phyloP scores from a whole-genome alignment of 2,113 vertebrate species.

The Atractosteus spatula region DNA sequence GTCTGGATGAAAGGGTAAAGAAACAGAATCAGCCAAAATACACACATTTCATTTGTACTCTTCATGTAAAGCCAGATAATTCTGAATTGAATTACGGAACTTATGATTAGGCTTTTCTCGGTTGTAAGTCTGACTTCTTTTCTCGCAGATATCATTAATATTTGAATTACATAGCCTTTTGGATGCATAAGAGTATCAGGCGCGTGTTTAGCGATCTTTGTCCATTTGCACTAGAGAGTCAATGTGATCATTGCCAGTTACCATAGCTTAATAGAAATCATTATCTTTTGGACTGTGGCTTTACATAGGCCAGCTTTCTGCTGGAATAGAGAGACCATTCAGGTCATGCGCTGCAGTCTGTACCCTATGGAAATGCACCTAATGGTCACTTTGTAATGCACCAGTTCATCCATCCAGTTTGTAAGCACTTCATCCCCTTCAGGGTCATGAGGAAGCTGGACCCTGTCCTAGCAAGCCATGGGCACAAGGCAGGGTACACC shows the following conservation, averaged over 20 bases:
- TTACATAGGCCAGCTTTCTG: too few relatives aligned
- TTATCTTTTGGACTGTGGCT: too few relatives aligned
- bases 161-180: conserved; percentile 26
- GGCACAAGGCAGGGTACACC: too few relatives aligned
- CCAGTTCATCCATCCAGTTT: too few relatives aligned
- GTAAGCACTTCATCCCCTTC: too few relatives aligned
- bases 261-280: too few relatives aligned
- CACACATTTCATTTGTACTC: conserved; percentile 14
- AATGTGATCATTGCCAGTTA: not conserved
- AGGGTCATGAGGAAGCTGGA: too few relatives aligned
- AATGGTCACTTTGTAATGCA: too few relatives aligned
- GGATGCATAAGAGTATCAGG: conserved; percentile 19
- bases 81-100: conserved; percentile 63
- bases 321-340: too few relatives aligned
- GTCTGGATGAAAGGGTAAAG: conserved; percentile 44
- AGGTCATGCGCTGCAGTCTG: too few relatives aligned
- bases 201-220: not conserved
- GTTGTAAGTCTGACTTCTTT: conserved; percentile 45
- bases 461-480: too few relatives aligned
- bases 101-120: conserved; percentile 63
- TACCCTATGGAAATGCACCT: too few relatives aligned
- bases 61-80: conserved; percentile 37
- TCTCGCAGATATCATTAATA: conserved; percentile 11
- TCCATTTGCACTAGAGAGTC: not conserved
- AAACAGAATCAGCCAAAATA: conserved; percentile 25